Base-by-base conservation (phyloP, 2,888 invertebrate species). In the Pemphredon lugubris region DNA sequence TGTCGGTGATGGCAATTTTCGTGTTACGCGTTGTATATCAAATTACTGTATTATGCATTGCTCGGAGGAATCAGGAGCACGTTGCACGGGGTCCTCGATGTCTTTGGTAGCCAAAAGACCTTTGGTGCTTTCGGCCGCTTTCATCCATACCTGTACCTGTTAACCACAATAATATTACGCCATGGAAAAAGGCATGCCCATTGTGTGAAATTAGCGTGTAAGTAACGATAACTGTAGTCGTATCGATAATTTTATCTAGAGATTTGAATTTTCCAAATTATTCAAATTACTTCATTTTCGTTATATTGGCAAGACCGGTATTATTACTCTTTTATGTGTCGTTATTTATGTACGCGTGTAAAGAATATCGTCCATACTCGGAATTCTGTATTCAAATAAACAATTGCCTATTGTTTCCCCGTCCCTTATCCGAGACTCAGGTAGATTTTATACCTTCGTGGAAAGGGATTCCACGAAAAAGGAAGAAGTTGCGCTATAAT, bases 51-150 rank as follows among this genome's bases (percentile, higher is more conserved):
- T 42, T 44, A 54, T 34, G 73, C 89, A 89, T 69, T 85, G 84
- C 26, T 87, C 86, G 34, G 74, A 76, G 11, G 72, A 73, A 6
- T 86, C 81, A 9, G 82, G 58, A 21, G 75, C 44, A 48, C 78
- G 75, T 23, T 79, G 81, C 20, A 63, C 39, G 0, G 73, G 63
- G 37, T 75, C 71, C 57, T 75, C 76, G 11, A 88, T 85, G 34
- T 85, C 81, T 64, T 82, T 85, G 1, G 88, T 86, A 18, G 86
- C 85, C 42, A 92, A 81, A 54, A 92, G 90, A 45, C 90, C 91
- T 78, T 92, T 92, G 11, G 91, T 91, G 83, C 91, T 91, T 85
- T 93, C 92, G 0, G 92, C 93, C 83, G 92, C 91, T 70, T 91
- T 91, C 87, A 93, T 91, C 93, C 93, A 93, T 44, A 89, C 86